These are phyloP conservation scores for Aethes cnicana DNA, from an alignment of 2,888 invertebrate genomes.

Conservation along the genomic window DNA sequence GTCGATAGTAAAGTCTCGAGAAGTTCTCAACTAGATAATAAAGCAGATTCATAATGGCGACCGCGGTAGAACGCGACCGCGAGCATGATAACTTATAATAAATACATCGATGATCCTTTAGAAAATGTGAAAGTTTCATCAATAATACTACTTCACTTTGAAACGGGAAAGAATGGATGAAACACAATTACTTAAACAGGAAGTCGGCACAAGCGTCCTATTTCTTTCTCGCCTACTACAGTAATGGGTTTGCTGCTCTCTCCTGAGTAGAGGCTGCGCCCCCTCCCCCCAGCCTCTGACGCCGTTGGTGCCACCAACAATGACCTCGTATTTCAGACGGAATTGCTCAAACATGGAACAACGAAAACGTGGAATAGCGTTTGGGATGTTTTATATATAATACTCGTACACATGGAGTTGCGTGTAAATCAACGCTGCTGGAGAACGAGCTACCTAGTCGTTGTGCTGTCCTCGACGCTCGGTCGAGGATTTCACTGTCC, in stretches of 20 bases:
- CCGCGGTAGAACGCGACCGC: not conserved
- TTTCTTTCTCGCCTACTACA: constrained; percentile 77
- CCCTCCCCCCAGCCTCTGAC: constrained; percentile 60
- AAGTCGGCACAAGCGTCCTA: constrained; percentile 73
- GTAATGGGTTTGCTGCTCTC: constrained; percentile 71
- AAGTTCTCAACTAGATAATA: constrained; percentile 9
- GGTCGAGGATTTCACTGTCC: no score
- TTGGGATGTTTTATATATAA: constrained; percentile 33
- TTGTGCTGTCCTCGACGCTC: no score
- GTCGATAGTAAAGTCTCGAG: constrained; percentile 1
- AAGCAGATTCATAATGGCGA: constrained; percentile 1
- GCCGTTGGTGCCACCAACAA: constrained; percentile 79
- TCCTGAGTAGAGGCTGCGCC: constrained; percentile 44
- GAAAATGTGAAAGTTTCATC: constrained; percentile 44
- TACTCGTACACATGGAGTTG: constrained; percentile 23
- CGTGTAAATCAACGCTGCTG: constrained; percentile 9
- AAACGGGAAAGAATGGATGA: constrained; percentile 65
- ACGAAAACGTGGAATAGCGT: constrained; percentile 71
- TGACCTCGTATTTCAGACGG: constrained; percentile 81
- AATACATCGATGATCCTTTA: constrained; percentile 21
- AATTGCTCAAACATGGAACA: constrained; percentile 80
- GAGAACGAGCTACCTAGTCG: no score
- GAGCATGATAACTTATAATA: constrained; percentile 9
- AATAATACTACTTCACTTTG: constrained; percentile 52
- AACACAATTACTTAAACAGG: constrained; percentile 78